Percentiles rank a stretch among this genome's conserved stretches.
Evolutionary conservation across 2,797 vertebrate species (phyloP).

Genomic region (Phataginus tricuspis): DNA sequence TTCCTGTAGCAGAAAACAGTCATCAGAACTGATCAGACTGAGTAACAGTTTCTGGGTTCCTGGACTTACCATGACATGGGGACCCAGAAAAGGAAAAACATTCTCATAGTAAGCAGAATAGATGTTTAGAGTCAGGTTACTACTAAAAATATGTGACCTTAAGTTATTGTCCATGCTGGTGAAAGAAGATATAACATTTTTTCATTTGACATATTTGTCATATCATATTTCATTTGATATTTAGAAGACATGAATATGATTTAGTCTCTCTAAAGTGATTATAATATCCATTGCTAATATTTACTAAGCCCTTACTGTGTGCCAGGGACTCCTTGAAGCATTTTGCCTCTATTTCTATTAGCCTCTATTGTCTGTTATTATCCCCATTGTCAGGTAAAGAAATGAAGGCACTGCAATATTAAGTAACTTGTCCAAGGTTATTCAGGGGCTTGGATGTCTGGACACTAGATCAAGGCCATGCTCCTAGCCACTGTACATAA

Average conservation of each 20-base stretch:
- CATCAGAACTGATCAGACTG: neutral
- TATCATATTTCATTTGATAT: neutral
- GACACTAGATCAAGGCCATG: neutral
- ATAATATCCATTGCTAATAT: neutral
- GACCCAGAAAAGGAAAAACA: conserved; percentile 19
- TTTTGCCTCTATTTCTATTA: neutral
- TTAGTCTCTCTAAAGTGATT: neutral
- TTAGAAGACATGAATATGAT: neutral
- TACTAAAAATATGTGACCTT: conserved; percentile 61
- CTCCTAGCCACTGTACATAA: neutral
- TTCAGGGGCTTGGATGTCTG: neutral
- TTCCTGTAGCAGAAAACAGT: neutral
- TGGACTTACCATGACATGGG: neutral
- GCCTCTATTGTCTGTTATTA: neutral
- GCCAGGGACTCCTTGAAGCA: neutral
- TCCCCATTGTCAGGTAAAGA: neutral
- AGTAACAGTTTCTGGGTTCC: neutral
- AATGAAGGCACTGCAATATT: neutral
- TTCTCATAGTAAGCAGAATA: conserved; percentile 1
- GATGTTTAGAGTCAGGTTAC: neutral
- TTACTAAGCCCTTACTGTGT: neutral
- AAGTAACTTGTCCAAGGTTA: neutral
- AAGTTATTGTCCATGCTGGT: conserved; percentile 16
- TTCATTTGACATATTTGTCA: neutral
- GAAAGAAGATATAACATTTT: neutral